These are phyloP conservation scores for Prietella phreatophila DNA, from an alignment of 2,113 vertebrate species.

Conservation along the genomic window DNA sequence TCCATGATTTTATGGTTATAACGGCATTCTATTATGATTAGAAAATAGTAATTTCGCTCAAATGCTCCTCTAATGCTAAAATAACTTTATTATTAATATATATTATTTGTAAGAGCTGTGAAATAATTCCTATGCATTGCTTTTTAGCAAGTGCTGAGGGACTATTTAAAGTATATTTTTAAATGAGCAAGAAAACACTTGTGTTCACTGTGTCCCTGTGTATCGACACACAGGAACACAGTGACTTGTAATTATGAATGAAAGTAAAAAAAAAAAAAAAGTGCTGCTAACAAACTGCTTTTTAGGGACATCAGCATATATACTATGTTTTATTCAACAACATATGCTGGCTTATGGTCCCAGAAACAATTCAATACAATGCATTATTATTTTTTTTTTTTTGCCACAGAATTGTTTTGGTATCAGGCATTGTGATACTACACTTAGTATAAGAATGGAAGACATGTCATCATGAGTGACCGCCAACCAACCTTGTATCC, in stretches of 20 bases:
- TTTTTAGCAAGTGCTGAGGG: background rate
- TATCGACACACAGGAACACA: background rate
- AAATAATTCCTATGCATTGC: background rate
- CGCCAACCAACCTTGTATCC: conserved; percentile 86
- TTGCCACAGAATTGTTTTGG: background rate
- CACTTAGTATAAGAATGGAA: background rate
- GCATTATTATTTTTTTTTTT: background rate
- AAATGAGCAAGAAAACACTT: background rate
- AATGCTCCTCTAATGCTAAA: background rate
- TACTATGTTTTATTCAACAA: background rate
- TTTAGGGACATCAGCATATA: background rate
- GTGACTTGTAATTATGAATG: background rate
- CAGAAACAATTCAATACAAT: background rate
- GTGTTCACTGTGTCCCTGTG: too few relatives aligned
- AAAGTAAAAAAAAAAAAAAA: background rate
- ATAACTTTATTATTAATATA: background rate
- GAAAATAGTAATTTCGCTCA: background rate
- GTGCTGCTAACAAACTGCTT: background rate
- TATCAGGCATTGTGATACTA: background rate
- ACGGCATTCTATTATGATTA: background rate
- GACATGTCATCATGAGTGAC: background rate
- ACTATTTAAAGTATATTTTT: background rate
- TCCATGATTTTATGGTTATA: background rate
- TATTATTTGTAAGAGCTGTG: background rate
- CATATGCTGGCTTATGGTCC: background rate